Percentiles rank a stretch among this genome's conserved stretches.
These are phyloP conservation scores for Thaumetopoea pityocampa DNA, from an alignment of 1,140 invertebrate species.

Conservation along the genomic window DNA sequence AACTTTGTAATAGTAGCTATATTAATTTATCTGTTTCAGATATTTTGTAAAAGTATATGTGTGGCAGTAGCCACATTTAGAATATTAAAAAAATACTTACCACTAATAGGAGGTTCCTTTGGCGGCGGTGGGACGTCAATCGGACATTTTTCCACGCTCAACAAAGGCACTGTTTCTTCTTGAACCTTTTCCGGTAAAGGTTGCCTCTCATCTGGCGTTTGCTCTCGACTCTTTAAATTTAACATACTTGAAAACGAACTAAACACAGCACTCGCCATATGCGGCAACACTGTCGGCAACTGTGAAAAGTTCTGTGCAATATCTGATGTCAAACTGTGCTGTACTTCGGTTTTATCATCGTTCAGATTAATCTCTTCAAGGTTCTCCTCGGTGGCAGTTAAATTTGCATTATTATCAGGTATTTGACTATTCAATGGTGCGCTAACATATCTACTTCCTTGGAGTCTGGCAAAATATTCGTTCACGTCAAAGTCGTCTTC, in stretches of 20 bases:
- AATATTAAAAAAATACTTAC: conserved; percentile 35
- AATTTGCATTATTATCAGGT: conserved; percentile 38
- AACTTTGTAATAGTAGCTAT: no score
- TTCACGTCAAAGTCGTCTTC: conserved; percentile 72
- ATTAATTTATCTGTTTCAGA: no score
- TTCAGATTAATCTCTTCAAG: conserved; percentile 68
- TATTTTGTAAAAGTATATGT: no score
- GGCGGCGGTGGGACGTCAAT: conserved; percentile 43
- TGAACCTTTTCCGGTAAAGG: no score
- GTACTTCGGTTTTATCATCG: conserved; percentile 45
- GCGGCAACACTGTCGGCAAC: conserved; percentile 69
- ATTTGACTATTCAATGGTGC: conserved; percentile 45
- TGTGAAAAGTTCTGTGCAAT: conserved; percentile 77
- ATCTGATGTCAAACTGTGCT: conserved; percentile 74
- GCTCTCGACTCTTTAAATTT: conserved; percentile 51
- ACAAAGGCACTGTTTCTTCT: conserved; percentile 17
- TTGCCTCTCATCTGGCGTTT: conserved; percentile 38
- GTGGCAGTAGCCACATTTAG: no score
- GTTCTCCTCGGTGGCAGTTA: conserved; percentile 46
- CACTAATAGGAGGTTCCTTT: conserved; percentile 39
- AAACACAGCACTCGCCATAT: conserved; percentile 77
- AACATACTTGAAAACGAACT: conserved; percentile 77
- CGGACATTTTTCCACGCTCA: conserved; percentile 24
- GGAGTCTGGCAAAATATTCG: conserved; percentile 66
- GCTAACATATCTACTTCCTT: conserved; percentile 61